These are phyloP conservation scores for Telenomus remus DNA, from an alignment of 1,140 invertebrate species.

Conservation along the genomic window DNA sequence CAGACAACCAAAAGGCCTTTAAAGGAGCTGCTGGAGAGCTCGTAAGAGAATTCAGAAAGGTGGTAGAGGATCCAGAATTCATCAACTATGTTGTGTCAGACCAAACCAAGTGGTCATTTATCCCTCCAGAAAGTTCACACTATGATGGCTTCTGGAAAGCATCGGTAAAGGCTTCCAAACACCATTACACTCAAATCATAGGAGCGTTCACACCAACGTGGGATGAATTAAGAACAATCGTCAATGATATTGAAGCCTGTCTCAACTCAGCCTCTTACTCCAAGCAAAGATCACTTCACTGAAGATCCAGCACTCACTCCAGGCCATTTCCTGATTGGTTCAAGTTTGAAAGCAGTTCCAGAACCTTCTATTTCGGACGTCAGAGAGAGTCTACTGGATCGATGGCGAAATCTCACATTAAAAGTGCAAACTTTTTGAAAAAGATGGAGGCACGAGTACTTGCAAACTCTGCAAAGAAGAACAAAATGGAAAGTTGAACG, in stretches of 20 bases:
- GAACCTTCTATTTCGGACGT: too few relatives aligned
- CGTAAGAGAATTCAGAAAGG: too few relatives aligned
- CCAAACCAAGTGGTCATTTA: neutral
- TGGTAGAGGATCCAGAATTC: neutral
- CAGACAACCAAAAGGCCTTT: slow-evolving; percentile 1
- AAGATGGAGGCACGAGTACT: too few relatives aligned
- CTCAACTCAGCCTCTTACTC: neutral
- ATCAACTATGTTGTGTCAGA: neutral
- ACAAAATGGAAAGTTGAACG: too few relatives aligned
- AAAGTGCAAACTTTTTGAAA: too few relatives aligned
- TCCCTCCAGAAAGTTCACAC: neutral
- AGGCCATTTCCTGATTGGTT: neutral
- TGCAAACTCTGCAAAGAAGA: too few relatives aligned
- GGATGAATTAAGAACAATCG: neutral
- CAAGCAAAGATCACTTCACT: neutral
- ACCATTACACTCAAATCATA: neutral
- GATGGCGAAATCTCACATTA: too few relatives aligned
- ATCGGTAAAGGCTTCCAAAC: neutral
- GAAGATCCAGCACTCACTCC: neutral
- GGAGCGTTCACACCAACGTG: neutral
- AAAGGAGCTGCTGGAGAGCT: neutral
- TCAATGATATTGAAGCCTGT: neutral
- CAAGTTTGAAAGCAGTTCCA: neutral
- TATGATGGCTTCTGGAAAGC: neutral
- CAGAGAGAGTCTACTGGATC: too few relatives aligned